Base-by-base conservation (phyloP, 2,113 vertebrate genomes). In the Pseudopodoces humilis region DNA sequence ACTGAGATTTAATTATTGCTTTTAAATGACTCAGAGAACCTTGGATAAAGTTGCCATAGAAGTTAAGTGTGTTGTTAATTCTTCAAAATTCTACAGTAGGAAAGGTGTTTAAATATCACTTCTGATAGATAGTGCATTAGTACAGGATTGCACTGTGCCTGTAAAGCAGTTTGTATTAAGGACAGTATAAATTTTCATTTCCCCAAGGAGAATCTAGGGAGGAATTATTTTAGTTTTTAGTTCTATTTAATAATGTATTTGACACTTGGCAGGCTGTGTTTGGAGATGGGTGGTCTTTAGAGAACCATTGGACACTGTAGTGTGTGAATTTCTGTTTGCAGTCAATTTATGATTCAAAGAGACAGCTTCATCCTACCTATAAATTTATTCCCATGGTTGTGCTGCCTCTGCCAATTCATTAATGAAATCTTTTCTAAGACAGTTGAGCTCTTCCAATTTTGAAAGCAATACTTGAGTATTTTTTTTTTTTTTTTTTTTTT, bases 311-410 rank as follows among this genome's bases (percentile, higher is more conserved):
- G 55, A 78, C 49, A 47, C 14, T 31, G 6, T 46, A 74, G 39
- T 19, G 23, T 85, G 27, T 56, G 77, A 76, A 77, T 94, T 90
- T 83, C 65, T 71, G 7, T 24, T 78, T 83, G 43, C 63, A 80
- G 74, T 71, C 31, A 83, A 83, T 82, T 86, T 83, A 49, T 41
- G 60, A 72, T 91, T 91, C 39, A 80, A 89, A 88, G 37, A 95
- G 62, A 79, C 44, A 56, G 37, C 28, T 87, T 90, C 43, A 74
- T 87, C 47, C 72, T 94, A 64, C 63, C 77, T 91, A 86, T 80
- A 91, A 92, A 94, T 88, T 72, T 85, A 87, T 90, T 94, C 84
- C 85, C 62, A 43, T 75, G 55, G 47, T 59, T 92, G 41, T 74
- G 14, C 23, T 94, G 68, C 88, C 43, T 80, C 83, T 95, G 37